Conservation (phyloP, 2,113 vertebrate genomes). For the Tyto alba region DNA sequence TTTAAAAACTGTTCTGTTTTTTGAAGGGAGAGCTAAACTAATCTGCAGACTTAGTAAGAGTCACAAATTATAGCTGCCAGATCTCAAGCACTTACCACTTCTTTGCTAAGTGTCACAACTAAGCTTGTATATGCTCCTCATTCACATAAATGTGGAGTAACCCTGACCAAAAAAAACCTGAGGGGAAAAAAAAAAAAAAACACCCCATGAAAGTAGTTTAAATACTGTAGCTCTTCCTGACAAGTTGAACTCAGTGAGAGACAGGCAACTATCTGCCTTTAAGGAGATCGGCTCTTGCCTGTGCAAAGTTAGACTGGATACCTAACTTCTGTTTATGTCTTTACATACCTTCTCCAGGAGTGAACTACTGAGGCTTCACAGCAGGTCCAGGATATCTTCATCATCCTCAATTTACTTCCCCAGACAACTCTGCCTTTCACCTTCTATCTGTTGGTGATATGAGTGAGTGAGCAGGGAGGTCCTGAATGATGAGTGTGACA, state of each 20-base stretch:
- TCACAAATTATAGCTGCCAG: not conserved
- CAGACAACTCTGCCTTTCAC: not conserved
- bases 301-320: not conserved
- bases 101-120: not conserved
- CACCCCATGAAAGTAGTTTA: not conserved
- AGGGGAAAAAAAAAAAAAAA: no score
- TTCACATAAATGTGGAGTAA: not conserved
- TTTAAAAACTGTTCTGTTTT: not conserved
- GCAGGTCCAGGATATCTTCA: not conserved
- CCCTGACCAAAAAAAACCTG: not conserved
- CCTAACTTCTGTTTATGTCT: not conserved
- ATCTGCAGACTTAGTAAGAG: not conserved
- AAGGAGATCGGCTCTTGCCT: not conserved
- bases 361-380: not conserved
- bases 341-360: not conserved
- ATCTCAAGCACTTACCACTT: not conserved
- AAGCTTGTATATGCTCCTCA: not conserved
- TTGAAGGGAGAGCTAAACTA: not conserved
- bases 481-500: not conserved
- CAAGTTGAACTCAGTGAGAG: not conserved
- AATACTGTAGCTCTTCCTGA: not conserved
- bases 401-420: not conserved
- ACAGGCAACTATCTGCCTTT: not conserved
- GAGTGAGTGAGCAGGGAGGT: not conserved
- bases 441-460: not conserved